Base-by-base conservation (phyloP, 2,113 vertebrate genomes). In the Phylloscopus trochilus region DNA sequence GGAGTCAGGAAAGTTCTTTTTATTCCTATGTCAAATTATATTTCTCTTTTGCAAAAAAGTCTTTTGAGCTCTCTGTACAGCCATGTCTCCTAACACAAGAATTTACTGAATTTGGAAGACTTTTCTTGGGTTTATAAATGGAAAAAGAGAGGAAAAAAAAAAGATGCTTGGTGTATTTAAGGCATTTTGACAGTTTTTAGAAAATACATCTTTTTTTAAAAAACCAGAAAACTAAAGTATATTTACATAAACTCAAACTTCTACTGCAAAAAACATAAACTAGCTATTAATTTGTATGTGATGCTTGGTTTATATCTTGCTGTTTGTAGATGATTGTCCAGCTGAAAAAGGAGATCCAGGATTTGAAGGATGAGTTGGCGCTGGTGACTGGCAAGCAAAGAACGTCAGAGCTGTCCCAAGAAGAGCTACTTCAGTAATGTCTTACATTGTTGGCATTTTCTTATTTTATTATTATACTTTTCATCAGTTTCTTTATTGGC, bases 341-440 rank as follows among this genome's bases (percentile, higher is more conserved):
- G 77, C 97, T 99, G 89, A 98, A 98, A 92, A 98, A 98, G 80
- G 99, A 99, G 96, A 96, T 99, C 89, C 98, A 98, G 92, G 97
- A 97, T 28, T 95, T 99, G 95, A 99, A 98, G 95, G 98, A 99
- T 72, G 99, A 99, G 92, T 97, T 99, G 92, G 96, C 95, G 5
- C 74, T 99, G 91, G 93, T 98, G 91, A 99, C 98, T 7, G 99
- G 99, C 74, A 97, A 98, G 93, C 97, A 95, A 95, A 98, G 98
- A 95, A 97, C 96, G 0, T 98, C 99, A 74, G 97, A 96, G 10
- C 98, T 99, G 56, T 98, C 98, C 37, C 95, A 96, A 56, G 98
- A 98, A 30, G 99, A 99, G 70, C 97, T 98, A 52, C 95, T 98
- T 39, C 98, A 96, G 99, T 99, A 99, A 90, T 97, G 62, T 49